Evolutionary conservation across 2,797 vertebrate genomes (phyloP).

Genomic region (Sebastes trivittatus): DNA sequence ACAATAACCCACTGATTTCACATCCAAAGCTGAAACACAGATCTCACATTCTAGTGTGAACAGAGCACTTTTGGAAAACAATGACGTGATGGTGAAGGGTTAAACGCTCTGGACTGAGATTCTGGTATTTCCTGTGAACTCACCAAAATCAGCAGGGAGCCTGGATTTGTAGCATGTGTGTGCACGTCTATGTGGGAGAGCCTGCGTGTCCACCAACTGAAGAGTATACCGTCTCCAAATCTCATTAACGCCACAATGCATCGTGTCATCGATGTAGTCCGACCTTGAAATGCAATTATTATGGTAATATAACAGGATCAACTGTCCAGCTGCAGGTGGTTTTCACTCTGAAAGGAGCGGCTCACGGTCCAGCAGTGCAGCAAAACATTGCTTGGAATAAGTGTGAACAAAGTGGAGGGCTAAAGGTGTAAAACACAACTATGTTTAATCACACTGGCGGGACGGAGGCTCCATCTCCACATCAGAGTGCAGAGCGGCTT

Average conservation of each 20-base stretch:
- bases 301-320: background rate
- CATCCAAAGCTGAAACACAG: background rate
- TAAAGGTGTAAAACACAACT: background rate
- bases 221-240: background rate
- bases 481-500: background rate
- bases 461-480: background rate
- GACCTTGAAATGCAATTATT: background rate
- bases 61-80: background rate
- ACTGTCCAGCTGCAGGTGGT: background rate
- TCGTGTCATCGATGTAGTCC: background rate
- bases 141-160: background rate
- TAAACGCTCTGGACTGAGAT: background rate
- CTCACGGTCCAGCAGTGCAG: background rate
- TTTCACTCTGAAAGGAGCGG: background rate
- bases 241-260: background rate
- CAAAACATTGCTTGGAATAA: background rate
- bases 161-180: background rate
- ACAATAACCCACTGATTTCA: background rate
- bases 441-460: background rate
- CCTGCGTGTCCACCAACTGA: background rate
- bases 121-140: background rate
- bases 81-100: background rate
- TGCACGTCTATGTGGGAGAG: background rate
- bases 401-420: background rate
- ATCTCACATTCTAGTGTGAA: background rate